Percentiles rank a stretch among this genome's conserved stretches.
Conservation (phyloP, 2,888 invertebrate species). For the Eubasilissa splendida region DNA sequence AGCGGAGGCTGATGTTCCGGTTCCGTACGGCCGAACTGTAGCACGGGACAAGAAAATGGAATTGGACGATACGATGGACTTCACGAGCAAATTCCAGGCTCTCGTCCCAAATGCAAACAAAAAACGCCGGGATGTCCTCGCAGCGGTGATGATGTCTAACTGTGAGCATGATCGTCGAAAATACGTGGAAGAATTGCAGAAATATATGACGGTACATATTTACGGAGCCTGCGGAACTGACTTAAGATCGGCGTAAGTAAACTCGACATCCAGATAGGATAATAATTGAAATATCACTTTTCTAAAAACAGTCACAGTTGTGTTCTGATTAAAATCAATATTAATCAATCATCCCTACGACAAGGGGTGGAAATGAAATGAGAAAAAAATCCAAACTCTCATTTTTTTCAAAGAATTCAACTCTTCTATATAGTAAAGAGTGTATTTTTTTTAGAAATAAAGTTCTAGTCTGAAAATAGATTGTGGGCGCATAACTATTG, state of each 20-base stretch:
- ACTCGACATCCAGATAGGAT: too few relatives aligned
- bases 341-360: too few relatives aligned
- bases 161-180: constrained; percentile 66
- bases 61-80: constrained; percentile 18
- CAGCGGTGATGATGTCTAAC: constrained; percentile 70
- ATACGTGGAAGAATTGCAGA: constrained; percentile 70
- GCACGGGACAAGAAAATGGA: constrained; percentile 39
- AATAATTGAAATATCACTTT: too few relatives aligned
- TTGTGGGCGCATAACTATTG: too few relatives aligned
- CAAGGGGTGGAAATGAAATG: too few relatives aligned
- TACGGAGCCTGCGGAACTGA: constrained; percentile 66
- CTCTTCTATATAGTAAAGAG: too few relatives aligned
- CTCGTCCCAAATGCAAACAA: constrained; percentile 57
- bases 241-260: constrained; percentile 51
- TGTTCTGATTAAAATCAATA: too few relatives aligned
- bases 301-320: too few relatives aligned
- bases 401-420: too few relatives aligned
- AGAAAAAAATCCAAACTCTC: too few relatives aligned
- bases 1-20: constrained; percentile 71
- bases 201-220: constrained; percentile 61
- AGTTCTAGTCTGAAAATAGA: too few relatives aligned
- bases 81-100: background rate
- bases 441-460: too few relatives aligned
- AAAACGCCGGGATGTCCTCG: constrained; percentile 64
- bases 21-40: constrained; percentile 71